phyloP scores from a whole-genome alignment of 1,140 invertebrate genomes.

The Trypoxylus dichotomus region DNA sequence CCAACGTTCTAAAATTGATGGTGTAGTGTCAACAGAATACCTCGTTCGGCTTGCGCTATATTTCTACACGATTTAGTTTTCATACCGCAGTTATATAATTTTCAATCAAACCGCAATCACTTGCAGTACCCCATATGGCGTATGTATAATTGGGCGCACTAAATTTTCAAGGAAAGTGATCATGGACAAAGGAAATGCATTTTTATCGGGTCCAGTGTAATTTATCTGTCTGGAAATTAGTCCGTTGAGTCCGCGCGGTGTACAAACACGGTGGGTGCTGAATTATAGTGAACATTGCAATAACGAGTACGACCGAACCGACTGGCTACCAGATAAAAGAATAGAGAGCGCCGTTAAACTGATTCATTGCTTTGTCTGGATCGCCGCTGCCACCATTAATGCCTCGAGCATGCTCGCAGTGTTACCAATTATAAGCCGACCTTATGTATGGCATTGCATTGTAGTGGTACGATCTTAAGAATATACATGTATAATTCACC shows the following conservation, averaged over 20 bases:
- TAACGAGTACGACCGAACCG: constrained; percentile 34
- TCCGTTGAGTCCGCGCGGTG: constrained; percentile 19
- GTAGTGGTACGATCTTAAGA: constrained; percentile 9
- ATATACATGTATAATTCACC: constrained; percentile 24
- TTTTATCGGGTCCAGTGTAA: not conserved
- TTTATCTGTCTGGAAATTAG: constrained; percentile 32
- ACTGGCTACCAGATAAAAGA: constrained; percentile 36
- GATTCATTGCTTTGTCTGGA: constrained; percentile 31
- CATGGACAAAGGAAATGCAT: constrained; percentile 10
- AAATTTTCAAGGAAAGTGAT: constrained; percentile 1
- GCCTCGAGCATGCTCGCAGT: constrained; percentile 27
- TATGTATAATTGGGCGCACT: not conserved
- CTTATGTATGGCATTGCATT: constrained; percentile 30
- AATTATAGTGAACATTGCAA: constrained; percentile 33
- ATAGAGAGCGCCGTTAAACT: constrained; percentile 35
- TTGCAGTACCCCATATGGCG: not conserved
- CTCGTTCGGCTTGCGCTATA: too few species aligned
- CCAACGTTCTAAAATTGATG: too few species aligned
- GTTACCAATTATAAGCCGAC: constrained; percentile 32
- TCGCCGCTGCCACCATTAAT: constrained; percentile 35
- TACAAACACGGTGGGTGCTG: constrained; percentile 33
- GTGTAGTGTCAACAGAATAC: too few species aligned
- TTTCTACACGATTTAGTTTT: not conserved
- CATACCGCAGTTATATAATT: not conserved
- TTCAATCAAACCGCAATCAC: constrained; percentile 10